A percentile compares a stretch with the other conserved stretches of the same genome.
Evolutionary conservation across 1,140 invertebrate genomes (phyloP).

Genomic region (Sminthurides bifidus): DNA sequence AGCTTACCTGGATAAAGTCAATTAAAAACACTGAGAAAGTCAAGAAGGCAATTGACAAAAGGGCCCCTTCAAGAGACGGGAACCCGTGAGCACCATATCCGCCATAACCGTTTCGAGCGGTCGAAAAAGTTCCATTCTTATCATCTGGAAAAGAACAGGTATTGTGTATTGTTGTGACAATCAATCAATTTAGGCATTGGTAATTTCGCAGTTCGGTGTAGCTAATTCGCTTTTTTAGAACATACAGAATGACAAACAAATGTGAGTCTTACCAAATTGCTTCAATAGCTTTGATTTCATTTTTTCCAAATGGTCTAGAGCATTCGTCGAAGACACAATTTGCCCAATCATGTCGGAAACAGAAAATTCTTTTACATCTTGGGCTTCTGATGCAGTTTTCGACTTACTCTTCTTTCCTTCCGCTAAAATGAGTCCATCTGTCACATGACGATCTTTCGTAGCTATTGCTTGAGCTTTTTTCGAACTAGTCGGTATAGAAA

Average conservation of each 20-base stretch:
- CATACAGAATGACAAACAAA: no score
- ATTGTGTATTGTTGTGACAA: no score
- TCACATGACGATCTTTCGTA: no score
- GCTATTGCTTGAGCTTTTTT: no score
- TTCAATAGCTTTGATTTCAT: constrained; percentile 12
- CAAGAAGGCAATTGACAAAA: constrained; percentile 67
- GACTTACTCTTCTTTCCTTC: no score
- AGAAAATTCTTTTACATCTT: no score
- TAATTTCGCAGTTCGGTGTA: no score
- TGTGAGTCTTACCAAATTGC: constrained; percentile 15
- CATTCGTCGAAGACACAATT: not conserved
- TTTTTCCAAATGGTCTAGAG: constrained; percentile 9
- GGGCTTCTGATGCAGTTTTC: no score
- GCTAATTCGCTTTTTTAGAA: no score
- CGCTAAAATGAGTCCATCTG: no score
- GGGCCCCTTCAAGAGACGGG: constrained; percentile 61
- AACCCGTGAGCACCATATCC: constrained; percentile 45
- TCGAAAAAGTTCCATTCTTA: constrained; percentile 1
- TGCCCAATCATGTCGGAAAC: not conserved
- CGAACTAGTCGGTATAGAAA: no score
- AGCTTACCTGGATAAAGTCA: constrained; percentile 61
- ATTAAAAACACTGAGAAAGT: constrained; percentile 71
- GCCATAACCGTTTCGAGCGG: constrained; percentile 1
- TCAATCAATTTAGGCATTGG: no score
- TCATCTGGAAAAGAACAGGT: constrained; percentile 7